Conservation (phyloP, 2,797 vertebrate genomes). For the Schizopygopsis pylzovi region DNA sequence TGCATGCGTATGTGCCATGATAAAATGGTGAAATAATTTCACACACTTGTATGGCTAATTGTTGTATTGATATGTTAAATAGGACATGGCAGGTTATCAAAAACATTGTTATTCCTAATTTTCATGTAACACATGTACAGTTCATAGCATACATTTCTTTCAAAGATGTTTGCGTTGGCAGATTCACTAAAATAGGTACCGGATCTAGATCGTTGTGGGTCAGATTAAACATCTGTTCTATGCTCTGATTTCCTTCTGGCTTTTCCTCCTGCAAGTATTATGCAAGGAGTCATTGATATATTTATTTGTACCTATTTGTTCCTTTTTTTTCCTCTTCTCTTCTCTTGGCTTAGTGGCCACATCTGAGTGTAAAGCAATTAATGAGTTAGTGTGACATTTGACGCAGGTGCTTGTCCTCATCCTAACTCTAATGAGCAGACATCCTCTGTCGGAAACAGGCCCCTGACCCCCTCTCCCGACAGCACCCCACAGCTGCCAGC, state of each 20-base stretch:
- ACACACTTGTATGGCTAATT: background rate
- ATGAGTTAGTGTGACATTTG: conserved; percentile 26
- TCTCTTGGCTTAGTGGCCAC: background rate
- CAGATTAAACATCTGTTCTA: conserved; percentile 7
- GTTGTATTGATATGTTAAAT: background rate
- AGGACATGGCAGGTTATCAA: background rate
- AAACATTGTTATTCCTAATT: background rate
- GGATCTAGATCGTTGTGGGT: background rate
- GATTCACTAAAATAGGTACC: background rate
- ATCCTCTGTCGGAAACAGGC: conserved; percentile 2
- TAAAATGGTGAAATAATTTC: background rate
- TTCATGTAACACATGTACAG: no score
- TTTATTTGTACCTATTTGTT: background rate
- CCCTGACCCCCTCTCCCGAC: conserved; percentile 3
- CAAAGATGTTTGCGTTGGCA: background rate
- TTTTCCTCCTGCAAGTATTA: background rate
- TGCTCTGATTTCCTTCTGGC: background rate
- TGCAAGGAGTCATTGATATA: background rate
- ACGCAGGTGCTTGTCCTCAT: conserved; percentile 34
- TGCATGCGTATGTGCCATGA: background rate
- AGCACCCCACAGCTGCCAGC: conserved; percentile 21
- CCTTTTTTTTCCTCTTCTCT: background rate
- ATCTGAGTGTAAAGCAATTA: conserved; percentile 16
- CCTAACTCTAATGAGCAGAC: conserved; percentile 16
- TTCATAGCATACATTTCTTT: conserved; percentile 8